Percentiles rank a stretch among this genome's conserved stretches.
These are phyloP conservation scores for Sylvia atricapilla DNA, from an alignment of 2,113 vertebrate species.

Conservation along the genomic window DNA sequence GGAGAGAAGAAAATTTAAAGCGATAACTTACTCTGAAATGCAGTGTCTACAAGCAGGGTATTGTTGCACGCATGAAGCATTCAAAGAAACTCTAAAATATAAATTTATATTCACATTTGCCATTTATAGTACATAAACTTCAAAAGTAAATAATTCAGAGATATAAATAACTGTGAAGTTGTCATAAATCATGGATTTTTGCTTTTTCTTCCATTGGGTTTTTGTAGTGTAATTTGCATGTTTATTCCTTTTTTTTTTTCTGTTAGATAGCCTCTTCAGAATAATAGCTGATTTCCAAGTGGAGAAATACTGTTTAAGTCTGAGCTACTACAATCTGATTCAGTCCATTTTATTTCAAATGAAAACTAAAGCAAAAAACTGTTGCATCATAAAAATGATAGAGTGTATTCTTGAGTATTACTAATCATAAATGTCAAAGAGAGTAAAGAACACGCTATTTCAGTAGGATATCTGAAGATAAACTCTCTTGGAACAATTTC, in stretches of 20 bases:
- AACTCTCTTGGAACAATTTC: neutral
- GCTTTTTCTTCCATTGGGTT: neutral
- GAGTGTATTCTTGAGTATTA: neutral
- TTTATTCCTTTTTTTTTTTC: neutral
- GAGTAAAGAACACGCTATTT: neutral
- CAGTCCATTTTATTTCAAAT: neutral
- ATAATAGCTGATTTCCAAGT: neutral
- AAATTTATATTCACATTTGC: neutral
- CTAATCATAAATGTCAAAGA: neutral
- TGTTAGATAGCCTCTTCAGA: neutral
- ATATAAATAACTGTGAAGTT: neutral
- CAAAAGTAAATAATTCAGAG: neutral
- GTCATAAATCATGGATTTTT: neutral
- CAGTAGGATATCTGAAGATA: neutral
- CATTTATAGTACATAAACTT: neutral
- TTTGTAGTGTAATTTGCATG: neutral
- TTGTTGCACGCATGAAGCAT: neutral
- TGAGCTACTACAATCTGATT: neutral
- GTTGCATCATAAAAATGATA: neutral
- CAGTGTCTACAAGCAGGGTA: neutral
- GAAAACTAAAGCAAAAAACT: constrained; percentile 5
- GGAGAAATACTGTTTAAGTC: neutral
- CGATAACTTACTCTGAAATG: neutral
- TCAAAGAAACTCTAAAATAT: neutral
- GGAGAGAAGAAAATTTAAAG: neutral